Conservation (phyloP, 53 echinoderm and acorn worm species). For the Stichopus horrens region DNA sequence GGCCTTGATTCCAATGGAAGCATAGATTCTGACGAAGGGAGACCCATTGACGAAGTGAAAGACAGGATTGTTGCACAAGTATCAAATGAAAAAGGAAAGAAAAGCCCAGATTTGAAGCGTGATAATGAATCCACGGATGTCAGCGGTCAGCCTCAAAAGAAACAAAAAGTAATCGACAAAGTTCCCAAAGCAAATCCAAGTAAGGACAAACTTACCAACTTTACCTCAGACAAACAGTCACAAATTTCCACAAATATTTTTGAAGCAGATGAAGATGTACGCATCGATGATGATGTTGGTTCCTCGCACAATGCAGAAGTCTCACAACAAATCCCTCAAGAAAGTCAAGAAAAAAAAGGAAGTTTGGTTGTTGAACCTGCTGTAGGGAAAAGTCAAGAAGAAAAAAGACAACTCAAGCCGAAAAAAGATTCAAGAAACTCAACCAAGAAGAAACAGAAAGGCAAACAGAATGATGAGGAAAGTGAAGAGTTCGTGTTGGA, state of each 20-base stretch:
- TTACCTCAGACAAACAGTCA: not conserved
- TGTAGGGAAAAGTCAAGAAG: not conserved
- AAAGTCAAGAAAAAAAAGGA: not conserved
- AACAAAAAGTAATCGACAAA: not conserved
- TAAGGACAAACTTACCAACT: not conserved
- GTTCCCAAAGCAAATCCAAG: not conserved
- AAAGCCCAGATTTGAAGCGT: not conserved
- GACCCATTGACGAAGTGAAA: not conserved
- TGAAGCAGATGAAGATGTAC: not conserved
- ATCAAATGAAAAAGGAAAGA: not conserved
- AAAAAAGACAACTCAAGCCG: not conserved
- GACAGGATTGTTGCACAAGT: not conserved
- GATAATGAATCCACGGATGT: not conserved
- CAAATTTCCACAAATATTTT: not conserved
- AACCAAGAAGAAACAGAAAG: not conserved
- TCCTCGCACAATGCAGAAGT: not conserved
- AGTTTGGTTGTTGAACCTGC: not conserved
- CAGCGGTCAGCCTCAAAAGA: not conserved
- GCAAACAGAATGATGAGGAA: not conserved
- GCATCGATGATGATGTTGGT: not conserved
- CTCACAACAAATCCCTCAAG: not conserved
- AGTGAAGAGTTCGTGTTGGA: not conserved
- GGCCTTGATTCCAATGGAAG: constrained; percentile 30
- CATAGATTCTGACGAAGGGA: constrained; percentile 8
- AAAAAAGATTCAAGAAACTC: not conserved